Evolutionary conservation across 2,797 vertebrate species (phyloP).

Genomic region (Acipenser oxyrinchus): DNA sequence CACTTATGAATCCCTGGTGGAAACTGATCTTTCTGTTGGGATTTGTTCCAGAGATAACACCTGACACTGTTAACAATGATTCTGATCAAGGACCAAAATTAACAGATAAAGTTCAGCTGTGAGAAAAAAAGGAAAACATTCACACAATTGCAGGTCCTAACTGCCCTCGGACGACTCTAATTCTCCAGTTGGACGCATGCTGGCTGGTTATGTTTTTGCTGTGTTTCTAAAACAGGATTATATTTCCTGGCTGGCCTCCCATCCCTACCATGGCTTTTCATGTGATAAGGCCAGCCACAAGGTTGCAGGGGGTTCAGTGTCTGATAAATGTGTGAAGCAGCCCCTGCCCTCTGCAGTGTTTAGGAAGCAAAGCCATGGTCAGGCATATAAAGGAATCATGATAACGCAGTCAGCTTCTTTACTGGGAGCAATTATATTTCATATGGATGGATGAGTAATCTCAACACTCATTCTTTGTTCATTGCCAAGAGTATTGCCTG

Average conservation of each 20-base stretch:
- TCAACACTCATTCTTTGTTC: neutral
- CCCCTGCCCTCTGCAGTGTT: no score
- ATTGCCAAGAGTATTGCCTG: neutral
- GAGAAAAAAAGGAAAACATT: neutral
- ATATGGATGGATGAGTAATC: neutral
- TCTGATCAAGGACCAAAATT: slow-evolving; percentile 4
- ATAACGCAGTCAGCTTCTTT: no score
- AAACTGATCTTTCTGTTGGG: neutral
- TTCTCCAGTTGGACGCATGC: neutral
- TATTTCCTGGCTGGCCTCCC: no score
- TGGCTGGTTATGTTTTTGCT: neutral
- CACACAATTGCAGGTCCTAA: neutral
- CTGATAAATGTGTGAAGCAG: no score
- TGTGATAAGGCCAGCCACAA: neutral
- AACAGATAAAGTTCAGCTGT: neutral
- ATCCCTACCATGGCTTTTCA: neutral
- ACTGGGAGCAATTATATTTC: no score
- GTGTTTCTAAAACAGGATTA: neutral
- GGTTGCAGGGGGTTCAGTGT: no score
- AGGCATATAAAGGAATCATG: no score
- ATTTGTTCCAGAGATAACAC: slow-evolving; percentile 1
- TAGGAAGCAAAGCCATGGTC: no score
- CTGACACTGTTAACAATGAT: neutral
- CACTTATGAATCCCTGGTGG: slow-evolving; percentile 4
- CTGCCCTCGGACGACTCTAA: neutral